phyloP scores from a whole-genome alignment of 1,140 invertebrate genomes.

The Drosophila ambigua region DNA sequence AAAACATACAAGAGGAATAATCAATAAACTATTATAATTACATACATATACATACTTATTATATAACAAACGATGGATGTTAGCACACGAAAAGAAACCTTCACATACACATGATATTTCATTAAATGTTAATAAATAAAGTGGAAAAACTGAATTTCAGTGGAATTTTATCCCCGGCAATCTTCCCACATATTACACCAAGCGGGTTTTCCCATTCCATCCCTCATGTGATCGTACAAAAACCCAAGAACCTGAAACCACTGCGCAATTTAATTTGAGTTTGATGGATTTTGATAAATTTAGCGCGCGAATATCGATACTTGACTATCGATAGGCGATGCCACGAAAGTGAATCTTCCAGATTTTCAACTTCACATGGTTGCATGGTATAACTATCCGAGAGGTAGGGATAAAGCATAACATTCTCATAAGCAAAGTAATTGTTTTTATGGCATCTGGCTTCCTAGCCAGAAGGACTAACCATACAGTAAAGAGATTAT shows the following conservation, averaged over 20 bases:
- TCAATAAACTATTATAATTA: constrained; percentile 46
- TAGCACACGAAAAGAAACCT: constrained; percentile 42
- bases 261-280: too few relatives aligned
- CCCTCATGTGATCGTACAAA: neutral
- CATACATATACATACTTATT: constrained; percentile 5
- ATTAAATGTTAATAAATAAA: constrained; percentile 44
- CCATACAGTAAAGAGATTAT: too few relatives aligned
- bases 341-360: neutral
- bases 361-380: too few relatives aligned
- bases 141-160: constrained; percentile 7
- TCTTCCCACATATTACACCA: neutral
- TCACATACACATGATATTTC: constrained; percentile 49
- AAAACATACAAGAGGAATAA: constrained; percentile 47
- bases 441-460: too few relatives aligned
- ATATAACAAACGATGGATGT: constrained; percentile 62
- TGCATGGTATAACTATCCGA: too few relatives aligned
- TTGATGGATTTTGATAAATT: too few relatives aligned
- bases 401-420: too few relatives aligned
- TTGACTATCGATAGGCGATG: constrained; percentile 8
- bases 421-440: too few relatives aligned
- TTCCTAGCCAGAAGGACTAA: too few relatives aligned
- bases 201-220: too few relatives aligned
- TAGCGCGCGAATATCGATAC: neutral
- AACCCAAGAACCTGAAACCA: neutral
- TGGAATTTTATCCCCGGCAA: neutral